Conservation (phyloP, 2,797 vertebrate genomes). For the Spinus pinus region DNA sequence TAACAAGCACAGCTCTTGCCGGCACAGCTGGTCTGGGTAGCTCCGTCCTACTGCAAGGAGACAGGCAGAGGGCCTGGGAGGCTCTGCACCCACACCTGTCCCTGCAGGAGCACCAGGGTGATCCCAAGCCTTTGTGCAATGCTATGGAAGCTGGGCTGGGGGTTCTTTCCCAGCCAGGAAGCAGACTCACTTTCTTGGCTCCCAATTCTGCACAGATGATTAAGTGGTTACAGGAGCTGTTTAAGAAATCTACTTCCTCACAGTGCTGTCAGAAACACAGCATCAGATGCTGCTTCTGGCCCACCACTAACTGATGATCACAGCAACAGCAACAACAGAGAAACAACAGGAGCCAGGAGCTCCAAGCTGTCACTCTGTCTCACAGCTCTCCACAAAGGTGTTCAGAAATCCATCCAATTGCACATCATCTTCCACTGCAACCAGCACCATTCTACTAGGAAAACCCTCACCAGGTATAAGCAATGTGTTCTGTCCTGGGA, state of each 20-base stretch:
- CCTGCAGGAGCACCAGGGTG: neutral
- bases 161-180: rapidly evolving
- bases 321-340: neutral
- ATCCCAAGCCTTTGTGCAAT: neutral
- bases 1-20: neutral
- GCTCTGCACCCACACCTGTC: neutral
- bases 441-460: no score
- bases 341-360: neutral
- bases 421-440: rapidly evolving
- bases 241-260: neutral
- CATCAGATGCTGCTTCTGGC: neutral
- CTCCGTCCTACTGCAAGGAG: neutral
- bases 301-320: neutral
- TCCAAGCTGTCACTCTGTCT: rapidly evolving
- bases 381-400: no score
- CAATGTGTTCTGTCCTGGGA: neutral
- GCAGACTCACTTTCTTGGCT: rapidly evolving
- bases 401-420: neutral
- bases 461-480: rapidly evolving
- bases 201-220: neutral
- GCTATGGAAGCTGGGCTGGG: rapidly evolving
- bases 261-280: neutral
- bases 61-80: neutral
- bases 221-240: neutral
- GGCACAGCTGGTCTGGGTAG: neutral